Evolutionary conservation across 2,797 vertebrate species (phyloP), one percentile per base, ranked within the genome.

Genomic region (Myotis pilosus): DNA sequence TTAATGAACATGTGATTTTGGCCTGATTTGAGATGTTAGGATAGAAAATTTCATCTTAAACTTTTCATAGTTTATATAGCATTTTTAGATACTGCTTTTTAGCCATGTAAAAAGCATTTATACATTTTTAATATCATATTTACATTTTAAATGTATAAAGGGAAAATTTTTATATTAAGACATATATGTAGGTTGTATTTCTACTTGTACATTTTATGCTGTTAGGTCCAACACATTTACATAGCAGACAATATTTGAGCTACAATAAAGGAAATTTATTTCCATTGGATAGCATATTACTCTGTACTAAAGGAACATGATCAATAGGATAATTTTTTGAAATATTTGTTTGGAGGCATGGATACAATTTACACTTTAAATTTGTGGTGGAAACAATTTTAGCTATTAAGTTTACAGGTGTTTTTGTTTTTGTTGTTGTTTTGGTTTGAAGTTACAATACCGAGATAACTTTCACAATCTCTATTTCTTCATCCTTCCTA

Each of bases 371-470:
- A 2, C 53, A 20, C 20, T 90, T 90, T 82, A 90, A 57, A 16
- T 87, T 93, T 93, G 49, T 74, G 7, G 11, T 89, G 2, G 69
- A 92, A 86, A 10, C 4, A 88, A 49, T 79, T 89, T 91, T 82
- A 80, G 23, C 2, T 57, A 60, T 72, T 49, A 72, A 44, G 38
- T 76, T 86, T 72, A 38, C 33, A 33, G 2, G 55, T 57, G 22
- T 41, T 30, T 41, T 91, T 93, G 22, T 60, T 57, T 23, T 57
- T 57, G 23, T 74, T 93, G 20, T 60, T 41, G 57, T 28, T 76
- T 13, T 47, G 25, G 9, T 51, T 78, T 81, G 33, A 30, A 79
- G 38, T 91, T 91, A 41, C 4, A 57, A 5, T 16, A 64, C 69
- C 2, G 15, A 22, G 2, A 6, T 49, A 69, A 60, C 25, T 51